Percentiles rank a stretch among this genome's conserved stretches.
Conservation (phyloP, 1,140 invertebrate genomes). For the Lordiphosa stackelbergi region DNA sequence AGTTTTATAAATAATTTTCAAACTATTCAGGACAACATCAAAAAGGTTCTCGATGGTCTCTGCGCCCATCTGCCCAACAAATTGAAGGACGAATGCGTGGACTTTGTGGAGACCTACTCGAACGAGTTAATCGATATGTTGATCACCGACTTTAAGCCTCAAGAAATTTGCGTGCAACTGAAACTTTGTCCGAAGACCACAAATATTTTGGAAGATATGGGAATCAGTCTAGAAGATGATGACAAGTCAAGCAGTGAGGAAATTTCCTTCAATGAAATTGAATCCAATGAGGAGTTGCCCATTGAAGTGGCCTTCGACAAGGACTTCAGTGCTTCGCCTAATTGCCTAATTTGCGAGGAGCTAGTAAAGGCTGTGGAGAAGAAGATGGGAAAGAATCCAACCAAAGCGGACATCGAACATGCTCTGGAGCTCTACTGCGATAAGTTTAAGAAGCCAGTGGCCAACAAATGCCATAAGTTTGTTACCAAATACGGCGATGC, state of each 20-base stretch:
- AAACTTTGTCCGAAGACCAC: constrained; percentile 82
- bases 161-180: constrained; percentile 87
- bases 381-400: constrained; percentile 49
- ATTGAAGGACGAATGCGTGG: constrained; percentile 83
- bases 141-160: constrained; percentile 85
- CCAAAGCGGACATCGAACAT: constrained; percentile 57
- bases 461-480: constrained; percentile 61
- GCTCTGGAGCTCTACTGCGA: constrained; percentile 55
- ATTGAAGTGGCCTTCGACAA: constrained; percentile 65
- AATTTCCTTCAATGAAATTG: constrained; percentile 45
- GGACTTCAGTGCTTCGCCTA: constrained; percentile 40
- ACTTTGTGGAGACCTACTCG: constrained; percentile 87
- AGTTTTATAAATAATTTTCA: not conserved
- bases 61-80: constrained; percentile 84
- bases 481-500: constrained; percentile 65
- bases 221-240: constrained; percentile 47
- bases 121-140: constrained; percentile 87
- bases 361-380: constrained; percentile 65
- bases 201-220: constrained; percentile 54
- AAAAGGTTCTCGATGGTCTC: constrained; percentile 83
- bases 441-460: constrained; percentile 52
- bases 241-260: constrained; percentile 53
- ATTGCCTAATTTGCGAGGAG: constrained; percentile 68
- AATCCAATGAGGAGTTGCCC: constrained; percentile 39
- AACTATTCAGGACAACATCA: constrained; percentile 81